Base-by-base conservation (phyloP, 2,888 invertebrate species). In the Parnassius orleans region DNA sequence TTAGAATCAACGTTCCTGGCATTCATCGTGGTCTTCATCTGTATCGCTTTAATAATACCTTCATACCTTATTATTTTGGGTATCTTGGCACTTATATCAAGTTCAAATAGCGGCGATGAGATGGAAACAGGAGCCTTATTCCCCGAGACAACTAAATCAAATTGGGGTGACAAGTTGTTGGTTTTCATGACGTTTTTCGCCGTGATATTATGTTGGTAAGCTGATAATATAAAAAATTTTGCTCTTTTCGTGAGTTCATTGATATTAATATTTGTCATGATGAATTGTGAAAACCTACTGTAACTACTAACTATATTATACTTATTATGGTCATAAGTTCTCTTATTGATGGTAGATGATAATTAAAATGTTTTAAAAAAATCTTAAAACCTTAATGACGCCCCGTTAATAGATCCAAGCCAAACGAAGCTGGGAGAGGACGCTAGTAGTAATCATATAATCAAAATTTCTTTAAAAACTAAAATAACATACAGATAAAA, bases 1-100 rank as follows among this genome's bases (percentile, higher is more conserved):
- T 91, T 95, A 76, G 95, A 95, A 79, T 94, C 94, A 12, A 94
- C 94, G 50, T 95, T 95, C 78, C 88, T 95, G 65, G 93, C 91
- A 14, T 87, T 94, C 71, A 91, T 95, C 76, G 92, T 93, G 66
- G 80, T 94, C 53, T 94, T 94, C 70, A 89, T 93, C 57, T 89
- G 94, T 73, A 86, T 95, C 68, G 93, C 95, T 43, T 86, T 95
- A 69, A 90, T 95, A 64, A 93, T 95, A 72, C 93, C 95, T 56
- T 87, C 93, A 59, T 90, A 92, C 65, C 81, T 92, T 7, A 72
- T 92, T 57, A 83, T 91, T 65, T 71, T 89, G 69, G 93, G 92
- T 60, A 92, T 95, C 61, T 83, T 95, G 69, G 92, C 93, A 64
- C 89, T 92, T 70, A 72, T 86, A 61, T 81, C 87, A 50, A 83